Conservation (phyloP, 1,140 invertebrate genomes). For the Drosophila varians region DNA sequence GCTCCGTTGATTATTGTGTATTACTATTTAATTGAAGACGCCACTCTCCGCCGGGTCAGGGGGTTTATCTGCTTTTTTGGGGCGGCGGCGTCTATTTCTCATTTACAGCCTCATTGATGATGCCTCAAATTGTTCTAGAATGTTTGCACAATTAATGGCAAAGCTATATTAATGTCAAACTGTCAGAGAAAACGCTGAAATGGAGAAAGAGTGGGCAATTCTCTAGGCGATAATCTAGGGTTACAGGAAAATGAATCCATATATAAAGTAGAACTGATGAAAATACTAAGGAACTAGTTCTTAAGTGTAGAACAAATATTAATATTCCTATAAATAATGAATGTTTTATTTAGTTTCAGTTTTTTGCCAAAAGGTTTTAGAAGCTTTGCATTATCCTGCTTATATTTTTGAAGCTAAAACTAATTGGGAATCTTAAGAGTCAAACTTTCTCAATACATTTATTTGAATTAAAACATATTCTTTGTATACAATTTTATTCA, state of each 20-base stretch:
- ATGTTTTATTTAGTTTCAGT: no score
- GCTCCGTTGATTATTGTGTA: constrained; percentile 67
- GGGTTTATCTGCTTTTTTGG: constrained; percentile 58
- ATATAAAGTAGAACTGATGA: no score
- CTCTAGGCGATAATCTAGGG: background rate
- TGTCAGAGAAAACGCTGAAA: background rate
- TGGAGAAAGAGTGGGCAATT: background rate
- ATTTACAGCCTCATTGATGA: constrained; percentile 30
- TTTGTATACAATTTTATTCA: background rate
- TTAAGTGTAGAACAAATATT: no score
- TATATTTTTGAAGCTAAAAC: no score
- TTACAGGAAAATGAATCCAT: no score
- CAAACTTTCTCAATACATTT: background rate
- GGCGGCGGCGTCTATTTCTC: constrained; percentile 6
- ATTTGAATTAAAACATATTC: constrained; percentile 15
- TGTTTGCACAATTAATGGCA: constrained; percentile 48
- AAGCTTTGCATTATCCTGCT: no score
- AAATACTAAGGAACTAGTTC: no score
- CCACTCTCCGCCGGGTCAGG: constrained; percentile 49
- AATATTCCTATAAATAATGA: no score
- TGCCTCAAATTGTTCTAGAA: constrained; percentile 49
- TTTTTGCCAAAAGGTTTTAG: no score
- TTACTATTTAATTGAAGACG: constrained; percentile 75
- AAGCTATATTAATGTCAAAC: background rate
- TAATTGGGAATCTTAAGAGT: no score